Base-by-base conservation (phyloP, 2,113 vertebrate species). In the Deroptyus accipitrinus region DNA sequence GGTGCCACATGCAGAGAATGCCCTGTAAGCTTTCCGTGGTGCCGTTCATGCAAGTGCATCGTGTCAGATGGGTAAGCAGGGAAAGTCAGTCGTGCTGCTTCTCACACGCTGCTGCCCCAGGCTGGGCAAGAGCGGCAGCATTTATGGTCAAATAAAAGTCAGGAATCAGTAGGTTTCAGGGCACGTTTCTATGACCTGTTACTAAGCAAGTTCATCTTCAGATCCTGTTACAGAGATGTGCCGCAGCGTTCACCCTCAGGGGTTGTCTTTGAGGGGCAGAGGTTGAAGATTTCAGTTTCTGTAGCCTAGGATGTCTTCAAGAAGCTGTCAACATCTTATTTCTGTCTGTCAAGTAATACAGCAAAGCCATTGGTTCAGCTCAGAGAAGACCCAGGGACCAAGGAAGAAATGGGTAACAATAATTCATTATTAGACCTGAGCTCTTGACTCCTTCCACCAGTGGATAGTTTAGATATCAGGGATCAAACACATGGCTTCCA, bases 1-100 rank as follows among this genome's bases (percentile, higher is more conserved):
- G 22, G 16, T 86, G 41, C 61, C 46, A 55, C 5, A 1, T 37
- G 30, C 76, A 75, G 41, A 87, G 49, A 79, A 73, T 67, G 11
- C 48, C 35, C 62, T 57, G 33, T 54, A 69, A 48, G 17, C 63
- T 73, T 49, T 67, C 64, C 24, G 19, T 2, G 4, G 11, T 76
- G 63, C 44, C 0, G 0, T 37, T 68, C 9, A 2, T 39, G 25
- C n/a, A 73, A 73, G 33, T 9, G 22, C 52, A 44, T 16, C 0
- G 0, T 11, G n/a, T 74, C 44, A 59, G 37, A 27, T 37, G 28
- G 13, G 16, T 74, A 62, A 55, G 48, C 54, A 63, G 28, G 48
- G 48, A 86, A 87, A 31, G 83, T 63, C 49, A 81, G 18, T 77
- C 6, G 1, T 1, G 0, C 25, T 1, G 1, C 61, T 94, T 68